Evolutionary conservation across 2,888 invertebrate genomes (phyloP), one percentile per base, ranked within the genome.

Genomic region (Calephelis perditalis): DNA sequence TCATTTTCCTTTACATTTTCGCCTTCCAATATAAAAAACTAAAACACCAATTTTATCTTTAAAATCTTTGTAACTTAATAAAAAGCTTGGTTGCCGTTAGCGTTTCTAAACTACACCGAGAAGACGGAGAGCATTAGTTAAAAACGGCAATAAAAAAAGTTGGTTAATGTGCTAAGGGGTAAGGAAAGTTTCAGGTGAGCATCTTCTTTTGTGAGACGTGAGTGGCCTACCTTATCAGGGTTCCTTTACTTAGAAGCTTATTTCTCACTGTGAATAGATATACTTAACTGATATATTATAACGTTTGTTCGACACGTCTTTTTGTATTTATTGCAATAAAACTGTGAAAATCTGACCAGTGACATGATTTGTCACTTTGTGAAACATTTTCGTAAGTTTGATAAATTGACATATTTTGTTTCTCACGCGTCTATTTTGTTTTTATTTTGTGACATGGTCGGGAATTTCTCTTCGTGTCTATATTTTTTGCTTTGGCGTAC

Each of bases 141-240:
- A 79, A 79, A 73, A 73, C 75, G 70, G 73, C 76, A 68, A 65
- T 64, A 65, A 46, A 44, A 71, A 71, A 69, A 75, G 79, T 81
- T 77, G 75, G 86, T 84, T 88, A 89, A 89, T 87, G 88, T 82
- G 86, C 82, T 84, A 85, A 87, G 84, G 82, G 86, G 82, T 82
- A 84, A 75, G 81, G 82, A 86, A 86, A 87, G 81, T 86, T 87
- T 85, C 86, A 86, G 86, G 88, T 88, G 85, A 86, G 87, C 88
- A 86, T 83, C 85, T 87, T 86, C 86, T 82, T 80, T 80, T 74
- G 75, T 69, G 72, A 72, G 66, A 88, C 89, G 89, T 89, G 89
- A 85, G 73, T 79, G 60, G 89, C 81, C 75, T 89, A 76, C 79
- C 70, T 70, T 75, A 77, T 73, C 69, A 64, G 58, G 63, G 68